Conservation (phyloP, 2,888 invertebrate genomes). For the Lacanobia wlatinum region DNA sequence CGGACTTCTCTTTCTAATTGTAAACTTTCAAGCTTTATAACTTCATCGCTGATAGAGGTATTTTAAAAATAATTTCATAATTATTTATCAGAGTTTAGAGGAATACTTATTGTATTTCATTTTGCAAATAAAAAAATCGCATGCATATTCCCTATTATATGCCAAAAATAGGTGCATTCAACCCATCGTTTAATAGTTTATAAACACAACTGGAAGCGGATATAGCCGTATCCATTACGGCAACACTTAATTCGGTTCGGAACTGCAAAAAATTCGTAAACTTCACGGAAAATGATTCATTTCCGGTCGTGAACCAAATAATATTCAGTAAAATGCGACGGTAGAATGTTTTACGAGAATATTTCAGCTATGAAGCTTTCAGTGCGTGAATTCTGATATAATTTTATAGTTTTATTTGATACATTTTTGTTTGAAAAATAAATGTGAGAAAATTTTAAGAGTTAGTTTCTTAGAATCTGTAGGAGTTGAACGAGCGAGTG, state of each 20-base stretch:
- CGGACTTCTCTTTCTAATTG: no score
- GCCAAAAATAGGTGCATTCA: slow-evolving; percentile 1
- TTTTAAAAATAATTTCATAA: no score
- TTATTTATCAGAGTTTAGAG: no score
- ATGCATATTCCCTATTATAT: neutral
- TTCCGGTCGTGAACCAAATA: slow-evolving; percentile 69
- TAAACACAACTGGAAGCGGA: slow-evolving; percentile 32
- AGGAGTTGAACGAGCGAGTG: neutral
- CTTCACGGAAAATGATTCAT: slow-evolving; percentile 73
- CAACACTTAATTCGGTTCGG: slow-evolving; percentile 59
- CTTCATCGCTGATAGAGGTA: no score
- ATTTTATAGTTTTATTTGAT: slow-evolving; percentile 61
- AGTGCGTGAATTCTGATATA: slow-evolving; percentile 46
- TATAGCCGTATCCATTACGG: slow-evolving; percentile 57
- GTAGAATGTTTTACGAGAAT: slow-evolving; percentile 45
- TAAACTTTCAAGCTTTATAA: no score
- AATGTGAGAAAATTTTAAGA: neutral
- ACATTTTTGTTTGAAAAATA: slow-evolving; percentile 37
- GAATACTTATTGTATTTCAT: no score
- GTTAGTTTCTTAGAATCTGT: slow-evolving; percentile 30
- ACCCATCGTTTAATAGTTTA: slow-evolving; percentile 16
- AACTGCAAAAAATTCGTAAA: slow-evolving; percentile 69
- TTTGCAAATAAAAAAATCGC: no score
- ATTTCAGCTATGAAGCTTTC: slow-evolving; percentile 53
- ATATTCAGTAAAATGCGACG: slow-evolving; percentile 41